phyloP scores from a whole-genome alignment of 2,888 invertebrate genomes.

The Amaurobius ferox region DNA sequence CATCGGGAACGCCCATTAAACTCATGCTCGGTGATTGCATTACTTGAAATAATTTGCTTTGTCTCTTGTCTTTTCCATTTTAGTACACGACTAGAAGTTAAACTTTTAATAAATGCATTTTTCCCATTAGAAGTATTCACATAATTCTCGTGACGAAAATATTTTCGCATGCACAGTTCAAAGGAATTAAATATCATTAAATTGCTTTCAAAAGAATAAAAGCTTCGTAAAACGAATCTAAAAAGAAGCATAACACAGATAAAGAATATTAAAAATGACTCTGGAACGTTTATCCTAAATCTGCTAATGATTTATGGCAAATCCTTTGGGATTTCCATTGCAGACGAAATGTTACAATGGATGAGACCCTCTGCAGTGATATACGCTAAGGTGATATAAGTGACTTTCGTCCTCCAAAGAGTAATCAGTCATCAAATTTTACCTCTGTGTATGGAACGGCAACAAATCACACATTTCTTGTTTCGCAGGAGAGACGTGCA shows the following conservation, averaged over 20 bases:
- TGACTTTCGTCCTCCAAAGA: not conserved
- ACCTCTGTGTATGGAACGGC: not conserved
- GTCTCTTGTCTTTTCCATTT: no score
- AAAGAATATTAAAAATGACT: not conserved
- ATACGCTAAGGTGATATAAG: not conserved
- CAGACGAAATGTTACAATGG: not conserved
- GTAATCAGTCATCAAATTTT: conserved; percentile 9
- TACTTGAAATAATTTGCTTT: no score
- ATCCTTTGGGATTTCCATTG: not conserved
- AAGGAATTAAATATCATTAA: no score
- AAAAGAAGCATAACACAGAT: not conserved
- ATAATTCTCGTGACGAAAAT: no score
- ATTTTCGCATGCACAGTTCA: no score
- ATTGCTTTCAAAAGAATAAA: no score
- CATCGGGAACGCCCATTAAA: no score
- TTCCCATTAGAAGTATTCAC: no score
- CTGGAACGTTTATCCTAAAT: not conserved
- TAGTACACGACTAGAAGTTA: no score
- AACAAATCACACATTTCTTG: not conserved
- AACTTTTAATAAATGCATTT: no score
- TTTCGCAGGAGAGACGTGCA: not conserved
- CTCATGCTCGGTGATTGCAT: no score
- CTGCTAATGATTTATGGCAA: not conserved
- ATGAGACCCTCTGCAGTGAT: not conserved
- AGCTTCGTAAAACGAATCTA: not conserved